Percentiles rank a stretch among this genome's conserved stretches.
Conservation (phyloP, 2,888 invertebrate species). For the Cyclophora punctaria region DNA sequence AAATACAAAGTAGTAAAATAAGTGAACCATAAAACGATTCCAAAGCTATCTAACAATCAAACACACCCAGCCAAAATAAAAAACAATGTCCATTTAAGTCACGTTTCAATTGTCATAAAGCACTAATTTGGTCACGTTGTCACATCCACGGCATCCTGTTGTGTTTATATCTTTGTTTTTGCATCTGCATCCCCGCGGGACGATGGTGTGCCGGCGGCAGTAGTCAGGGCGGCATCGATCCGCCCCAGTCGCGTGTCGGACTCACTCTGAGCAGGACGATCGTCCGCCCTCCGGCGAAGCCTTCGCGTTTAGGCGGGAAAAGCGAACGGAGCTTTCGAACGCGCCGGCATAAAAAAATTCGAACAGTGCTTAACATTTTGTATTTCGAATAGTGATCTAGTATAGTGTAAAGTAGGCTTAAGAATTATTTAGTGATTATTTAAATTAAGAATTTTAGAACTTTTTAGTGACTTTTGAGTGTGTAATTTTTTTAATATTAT, state of each 20-base stretch:
- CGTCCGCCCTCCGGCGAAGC: constrained; percentile 46
- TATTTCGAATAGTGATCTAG: too few species aligned
- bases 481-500: too few species aligned
- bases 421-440: too few species aligned
- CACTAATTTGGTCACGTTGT: constrained; percentile 6
- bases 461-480: too few species aligned
- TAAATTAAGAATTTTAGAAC: too few species aligned
- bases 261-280: constrained; percentile 42
- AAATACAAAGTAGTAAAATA: not conserved
- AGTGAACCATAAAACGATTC: not conserved
- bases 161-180: constrained; percentile 24
- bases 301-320: constrained; percentile 67
- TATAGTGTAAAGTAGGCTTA: too few species aligned
- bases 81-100: not conserved
- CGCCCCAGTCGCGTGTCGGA: constrained; percentile 59
- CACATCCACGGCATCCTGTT: constrained; percentile 19
- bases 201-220: constrained; percentile 32
- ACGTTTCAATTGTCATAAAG: constrained; percentile 4
- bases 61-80: too few species aligned
- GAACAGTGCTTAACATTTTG: too few species aligned
- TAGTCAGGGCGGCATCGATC: constrained; percentile 55
- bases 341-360: too few species aligned
- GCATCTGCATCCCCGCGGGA: constrained; percentile 73
- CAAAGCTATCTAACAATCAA: too few species aligned
- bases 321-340: not conserved